Evolutionary conservation across 2,797 vertebrate species (phyloP), one percentile per base, ranked within the genome.

Genomic region (Moxostoma hubbsi): DNA sequence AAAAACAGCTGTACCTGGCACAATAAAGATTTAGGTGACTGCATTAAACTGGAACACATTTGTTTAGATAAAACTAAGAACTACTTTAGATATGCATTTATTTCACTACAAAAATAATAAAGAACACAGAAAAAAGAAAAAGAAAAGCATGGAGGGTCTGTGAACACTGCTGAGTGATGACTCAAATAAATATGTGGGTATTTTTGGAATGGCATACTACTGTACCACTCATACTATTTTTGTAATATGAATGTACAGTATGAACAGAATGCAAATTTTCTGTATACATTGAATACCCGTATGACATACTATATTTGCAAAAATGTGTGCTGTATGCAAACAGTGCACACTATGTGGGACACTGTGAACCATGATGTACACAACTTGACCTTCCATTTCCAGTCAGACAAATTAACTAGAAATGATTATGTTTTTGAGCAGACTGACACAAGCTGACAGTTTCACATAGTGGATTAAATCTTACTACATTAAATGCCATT

Each of bases 161-260:
- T 15, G 53, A 76, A 46, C 53, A 47, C 16, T 15, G 66, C 8
- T 70, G 49, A 65, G 50, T 57, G 18, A 63, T 57, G 77, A 72
- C 53, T 50, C 54, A 10, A 36, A 16, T 10, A 54, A 79, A 63
- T 70, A 58, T 46, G 11, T 10, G 9, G 43, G 51, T 64, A 72
- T 50, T 59, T 72, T 65, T 72, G 77, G 68, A 79, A 79, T 72
- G 77, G 16, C 43, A 79, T 57, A 36, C 68, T 65, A 24, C 24
- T 24, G 24, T 24, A 45, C 59, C 43, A n/a, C 11, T 72, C 16
- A 15, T 45, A 50, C 59, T 79, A 79, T 79, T 72, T 79, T 36
- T 57, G 68, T 43, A 64, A 50, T 71, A 24, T 24, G 24, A 24
- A 75, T 75, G 51, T 4, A 55, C 18, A 11, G 18, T 62, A 74